Evolutionary conservation across 2,888 invertebrate species (phyloP).

Genomic region (Ennomos fuscantarius): DNA sequence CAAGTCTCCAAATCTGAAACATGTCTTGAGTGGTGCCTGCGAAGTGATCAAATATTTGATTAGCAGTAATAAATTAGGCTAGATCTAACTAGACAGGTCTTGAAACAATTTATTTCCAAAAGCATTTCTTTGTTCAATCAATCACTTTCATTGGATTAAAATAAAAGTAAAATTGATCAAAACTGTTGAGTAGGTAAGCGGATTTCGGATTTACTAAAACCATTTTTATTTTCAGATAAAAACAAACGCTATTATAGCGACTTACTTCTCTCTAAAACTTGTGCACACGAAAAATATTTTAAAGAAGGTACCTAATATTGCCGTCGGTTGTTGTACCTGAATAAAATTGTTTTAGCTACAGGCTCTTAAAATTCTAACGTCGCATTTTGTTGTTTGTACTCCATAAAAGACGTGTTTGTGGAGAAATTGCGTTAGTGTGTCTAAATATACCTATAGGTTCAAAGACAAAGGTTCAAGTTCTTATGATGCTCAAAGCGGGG

Average conservation of each 20-base stretch:
- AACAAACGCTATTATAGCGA: slow-evolving; percentile 6
- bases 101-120: neutral
- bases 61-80: too few relatives aligned
- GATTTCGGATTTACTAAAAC: slow-evolving; percentile 7
- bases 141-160: neutral
- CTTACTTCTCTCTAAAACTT: slow-evolving; percentile 11
- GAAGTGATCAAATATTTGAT: too few relatives aligned
- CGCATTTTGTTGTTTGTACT: slow-evolving; percentile 19
- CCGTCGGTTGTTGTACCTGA: slow-evolving; percentile 12
- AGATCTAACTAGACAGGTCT: too few relatives aligned
- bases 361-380: slow-evolving; percentile 17
- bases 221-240: slow-evolving; percentile 14
- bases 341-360: slow-evolving; percentile 22
- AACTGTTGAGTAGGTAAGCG: neutral
- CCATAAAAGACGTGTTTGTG: slow-evolving; percentile 13
- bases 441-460: slow-evolving; percentile 1
- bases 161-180: too few relatives aligned
- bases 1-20: too few relatives aligned
- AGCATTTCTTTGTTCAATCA: slow-evolving; percentile 9
- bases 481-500: too few relatives aligned
- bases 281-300: slow-evolving; percentile 14
- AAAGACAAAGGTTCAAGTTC: too few relatives aligned
- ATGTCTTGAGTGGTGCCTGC: too few relatives aligned
- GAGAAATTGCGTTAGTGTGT: slow-evolving; percentile 14
- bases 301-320: slow-evolving; percentile 10